Evolutionary conservation across 1,140 invertebrate genomes (phyloP), one percentile per base, ranked within the genome.

Genomic region (Lepidurus apus): DNA sequence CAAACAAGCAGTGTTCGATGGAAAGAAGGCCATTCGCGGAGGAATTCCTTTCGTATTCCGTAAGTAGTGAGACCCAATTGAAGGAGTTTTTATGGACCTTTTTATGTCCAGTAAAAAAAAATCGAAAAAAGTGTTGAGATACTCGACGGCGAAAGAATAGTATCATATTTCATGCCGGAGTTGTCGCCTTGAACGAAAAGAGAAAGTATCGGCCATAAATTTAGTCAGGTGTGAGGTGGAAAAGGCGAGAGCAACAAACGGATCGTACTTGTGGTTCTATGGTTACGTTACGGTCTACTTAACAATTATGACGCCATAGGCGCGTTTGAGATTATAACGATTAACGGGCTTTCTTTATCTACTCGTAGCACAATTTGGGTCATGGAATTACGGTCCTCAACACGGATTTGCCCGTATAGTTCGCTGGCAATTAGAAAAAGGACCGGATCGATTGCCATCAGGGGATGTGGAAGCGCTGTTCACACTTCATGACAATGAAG

Each of bases 41-140:
- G 95, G 95, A 83, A 95, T 97, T 86, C 95, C 95, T 79, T 93
- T 98, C 86, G 93, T 98, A 81, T 98, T 97, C 87, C 95, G 95
- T 97, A 90, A 96, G 94, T 94, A 65, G 6, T 13, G 21, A 7
- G 11, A 65, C 2, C 3, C 13, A 65, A 65, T 65, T 21, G 21
- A 65, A 65, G 45, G 53, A 65, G 53, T 65, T 65, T 21, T 65
- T 65, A 6, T 7, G 13, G 53, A 65, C 53, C 21, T 65, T 65
- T 65, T 17, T 21, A 65, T 21, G n/a, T 65, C 21, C 13, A 65
- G 21, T 65, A 65, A 65, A 65, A 65, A 65, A 65, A 13, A 11
- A 65, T n/a, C 53, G 13, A 65, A 65, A 65, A 13, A 21, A 65
- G n/a, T 65, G 53, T 9, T 65, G 53, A 21, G 17, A 65, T 65